Evolutionary conservation across 2,888 invertebrate genomes (phyloP).

Genomic region (Eupithecia dodoneata): DNA sequence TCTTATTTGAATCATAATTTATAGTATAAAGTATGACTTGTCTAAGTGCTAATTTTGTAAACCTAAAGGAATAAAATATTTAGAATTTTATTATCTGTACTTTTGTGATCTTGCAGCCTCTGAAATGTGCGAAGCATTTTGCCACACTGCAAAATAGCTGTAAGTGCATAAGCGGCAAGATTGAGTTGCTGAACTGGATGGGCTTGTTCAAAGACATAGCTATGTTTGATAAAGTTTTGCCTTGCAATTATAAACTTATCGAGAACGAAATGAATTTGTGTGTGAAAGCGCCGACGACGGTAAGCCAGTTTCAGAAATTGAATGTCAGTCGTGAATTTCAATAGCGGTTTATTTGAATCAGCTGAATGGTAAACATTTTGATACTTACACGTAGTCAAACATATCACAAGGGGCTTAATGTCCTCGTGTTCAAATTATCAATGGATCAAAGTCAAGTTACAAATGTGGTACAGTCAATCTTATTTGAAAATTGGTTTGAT

Average conservation of each 20-base stretch:
- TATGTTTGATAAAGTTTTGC: slow-evolving; percentile 57
- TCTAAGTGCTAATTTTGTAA: too few species aligned
- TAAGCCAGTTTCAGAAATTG: slow-evolving; percentile 40
- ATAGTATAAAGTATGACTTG: too few species aligned
- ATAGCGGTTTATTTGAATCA: neutral
- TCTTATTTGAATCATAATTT: too few species aligned
- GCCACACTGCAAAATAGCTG: slow-evolving; percentile 56
- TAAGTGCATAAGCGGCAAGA: slow-evolving; percentile 65
- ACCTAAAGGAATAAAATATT: too few species aligned
- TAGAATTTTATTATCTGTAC: neutral
- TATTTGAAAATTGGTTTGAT: too few species aligned
- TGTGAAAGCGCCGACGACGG: slow-evolving; percentile 59
- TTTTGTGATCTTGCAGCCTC: slow-evolving; percentile 52
- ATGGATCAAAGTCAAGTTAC: too few species aligned
- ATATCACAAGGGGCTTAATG: too few species aligned
- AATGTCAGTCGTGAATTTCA: neutral
- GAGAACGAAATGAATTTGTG: slow-evolving; percentile 61
- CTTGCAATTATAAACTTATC: slow-evolving; percentile 58
- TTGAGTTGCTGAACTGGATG: slow-evolving; percentile 70
- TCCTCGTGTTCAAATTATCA: too few species aligned
- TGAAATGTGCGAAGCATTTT: slow-evolving; percentile 74
- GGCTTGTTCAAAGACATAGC: slow-evolving; percentile 59
- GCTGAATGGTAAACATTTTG: too few species aligned
- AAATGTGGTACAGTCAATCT: too few species aligned
- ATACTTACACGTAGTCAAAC: too few species aligned